Percentiles rank a stretch among this genome's conserved stretches.
phyloP scores from a whole-genome alignment of 2,113 vertebrate genomes.

The Dromas ardeola region DNA sequence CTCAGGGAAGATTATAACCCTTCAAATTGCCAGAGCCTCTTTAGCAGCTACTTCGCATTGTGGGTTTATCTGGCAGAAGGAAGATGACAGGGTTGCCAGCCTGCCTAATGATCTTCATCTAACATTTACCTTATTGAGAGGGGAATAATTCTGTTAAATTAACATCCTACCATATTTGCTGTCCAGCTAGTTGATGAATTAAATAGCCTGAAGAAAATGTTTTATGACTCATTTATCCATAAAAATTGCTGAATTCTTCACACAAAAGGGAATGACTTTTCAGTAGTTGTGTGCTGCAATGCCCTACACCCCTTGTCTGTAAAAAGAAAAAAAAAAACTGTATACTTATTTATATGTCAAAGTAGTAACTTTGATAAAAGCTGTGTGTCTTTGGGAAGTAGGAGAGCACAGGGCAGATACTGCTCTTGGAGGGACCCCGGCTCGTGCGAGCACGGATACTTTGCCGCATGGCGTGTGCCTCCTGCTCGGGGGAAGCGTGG shows the following conservation, averaged over 20 bases:
- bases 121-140: slow-evolving; percentile 45
- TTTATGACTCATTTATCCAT: slow-evolving; percentile 46
- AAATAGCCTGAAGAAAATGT: slow-evolving; percentile 52
- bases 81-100: slow-evolving; percentile 44
- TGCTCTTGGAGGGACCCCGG: accelerated
- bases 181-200: slow-evolving; percentile 57
- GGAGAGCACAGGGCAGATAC: background rate
- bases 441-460: background rate
- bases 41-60: slow-evolving; percentile 21
- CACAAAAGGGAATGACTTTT: background rate
- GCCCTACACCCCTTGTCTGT: background rate
- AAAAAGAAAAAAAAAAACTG: background rate
- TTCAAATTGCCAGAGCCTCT: background rate
- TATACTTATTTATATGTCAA: accelerated
- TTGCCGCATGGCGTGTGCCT: background rate
- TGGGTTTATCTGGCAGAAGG: slow-evolving; percentile 25
- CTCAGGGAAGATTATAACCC: background rate
- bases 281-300: background rate
- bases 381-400: background rate
- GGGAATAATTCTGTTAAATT: slow-evolving; percentile 61
- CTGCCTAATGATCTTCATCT: slow-evolving; percentile 58
- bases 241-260: background rate
- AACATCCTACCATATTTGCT: slow-evolving; percentile 58
- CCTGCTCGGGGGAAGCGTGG: background rate
- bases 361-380: background rate